Base-by-base conservation (phyloP, 1,140 invertebrate species). In the Amphibalanus amphitrite region DNA sequence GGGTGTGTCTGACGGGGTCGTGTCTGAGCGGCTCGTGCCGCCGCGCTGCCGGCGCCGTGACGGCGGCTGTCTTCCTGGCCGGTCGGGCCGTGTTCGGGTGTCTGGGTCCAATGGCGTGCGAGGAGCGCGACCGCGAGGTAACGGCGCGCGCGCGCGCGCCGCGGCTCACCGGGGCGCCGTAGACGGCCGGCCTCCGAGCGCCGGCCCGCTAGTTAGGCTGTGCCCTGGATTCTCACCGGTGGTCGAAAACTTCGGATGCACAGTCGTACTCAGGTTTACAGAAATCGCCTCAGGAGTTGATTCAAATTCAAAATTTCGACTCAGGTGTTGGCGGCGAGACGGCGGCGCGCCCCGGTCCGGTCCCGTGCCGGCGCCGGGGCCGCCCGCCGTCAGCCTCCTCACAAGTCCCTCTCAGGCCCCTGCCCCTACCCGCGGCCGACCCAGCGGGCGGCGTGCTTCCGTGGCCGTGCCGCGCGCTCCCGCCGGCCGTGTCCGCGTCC, bases 261-360 rank as follows among this genome's bases (percentile, higher is more conserved):
- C 47, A 59, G 47, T 59, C 20, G 47, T 59, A 59, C 47, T 59
- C 47, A 59, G 47, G 47, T 59, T 20, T 20, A 59, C 47, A 59
- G 47, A 59, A 59, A 59, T 59, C 47, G 20, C 47, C 47, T 59
- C 47, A 59, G 47, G 47, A 59, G 47, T 59, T 59, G 17, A 20
- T 59, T 59, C 47, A 59, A 59, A 59, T 59, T 59, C 47, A 59
- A 59, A 59, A 59, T 59, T 59, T 15, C 47, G 47, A 59, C 47
- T 59, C 47, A 59, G 47, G 47, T 59, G 47, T 59, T 59, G 13
- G 47, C 47, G 47, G 47, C 47, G 47, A 1, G 47, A 59, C 47
- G 13, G 47, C 47, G 47, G 20, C 47, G 47, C 47, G 47, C 17
- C 47, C 47, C 20, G 47, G 47, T 23, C 6, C 17, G n/a, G n/a